Conservation (phyloP, 2,888 invertebrate species). For the Acleris literana region DNA sequence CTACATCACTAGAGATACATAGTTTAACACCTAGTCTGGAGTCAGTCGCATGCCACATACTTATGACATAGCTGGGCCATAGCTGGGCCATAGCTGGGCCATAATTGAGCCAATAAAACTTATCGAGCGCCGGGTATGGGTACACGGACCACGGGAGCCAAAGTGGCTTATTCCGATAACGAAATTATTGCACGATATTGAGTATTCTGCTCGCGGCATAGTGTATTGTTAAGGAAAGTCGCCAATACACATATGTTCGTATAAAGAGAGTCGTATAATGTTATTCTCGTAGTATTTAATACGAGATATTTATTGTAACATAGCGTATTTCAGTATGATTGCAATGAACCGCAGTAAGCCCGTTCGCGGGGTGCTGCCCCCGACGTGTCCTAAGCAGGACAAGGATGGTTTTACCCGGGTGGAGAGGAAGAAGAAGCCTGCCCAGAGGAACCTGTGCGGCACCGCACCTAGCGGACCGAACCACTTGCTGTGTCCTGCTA, state of each 20-base stretch:
- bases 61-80: conserved; percentile 46
- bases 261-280: no score
- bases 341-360: no score
- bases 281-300: no score
- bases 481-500: no score
- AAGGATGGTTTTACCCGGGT: no score
- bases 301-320: no score
- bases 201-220: conserved; percentile 5
- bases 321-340: no score
- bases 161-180: conserved; percentile 45
- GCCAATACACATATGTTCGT: background rate
- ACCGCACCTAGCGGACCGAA: no score
- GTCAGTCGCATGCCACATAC: conserved; percentile 39
- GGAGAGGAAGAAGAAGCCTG: no score
- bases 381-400: no score
- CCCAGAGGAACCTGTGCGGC: no score
- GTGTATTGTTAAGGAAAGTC: background rate
- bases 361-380: no score
- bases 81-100: conserved; percentile 48
- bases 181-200: conserved; percentile 28
- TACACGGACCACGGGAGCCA: conserved; percentile 38
- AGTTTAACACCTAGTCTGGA: conserved; percentile 47
- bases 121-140: conserved; percentile 36
- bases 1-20: background rate
- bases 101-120: conserved; percentile 64